Evolutionary conservation across 2,113 vertebrate species (phyloP), one percentile per base, ranked within the genome.

Genomic region (Chlorocebus sabaeus): DNA sequence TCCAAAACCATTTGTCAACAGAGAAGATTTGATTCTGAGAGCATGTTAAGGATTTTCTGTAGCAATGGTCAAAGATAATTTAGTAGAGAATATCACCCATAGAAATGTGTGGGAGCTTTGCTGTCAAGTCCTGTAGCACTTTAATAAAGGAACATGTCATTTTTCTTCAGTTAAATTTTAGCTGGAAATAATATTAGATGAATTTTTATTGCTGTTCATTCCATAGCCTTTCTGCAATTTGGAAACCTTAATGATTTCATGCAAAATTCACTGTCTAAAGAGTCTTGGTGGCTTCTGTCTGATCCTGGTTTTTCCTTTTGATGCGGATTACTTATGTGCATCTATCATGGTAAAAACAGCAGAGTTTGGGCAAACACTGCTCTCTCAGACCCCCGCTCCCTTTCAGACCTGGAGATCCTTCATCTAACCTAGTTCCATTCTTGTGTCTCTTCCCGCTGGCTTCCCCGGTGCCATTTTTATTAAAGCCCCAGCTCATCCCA

Each of bases 61-160:
- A 84, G 95, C 80, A 78, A 90, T 16, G 32, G 95, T 93, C 87
- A 67, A 68, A 57, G 85, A 90, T 73, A 30, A 85, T 67, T 95
- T 55, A 78, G 87, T 90, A 76, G 93, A 97, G 70, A 96, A 78
- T 67, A 91, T 59, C 64, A 75, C 72, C 91, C 96, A 12, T n/a
- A 95, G 95, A 97, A 89, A 89, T 87, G 80, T 90, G 95, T 96
- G 86, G 95, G 96, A 95, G 93, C 83, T 48, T 81, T 70, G 81
- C 96, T 92, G 96, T 87, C 92, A 95, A 90, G 96, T 83, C 95
- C 96, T 32, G 18, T 13, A 55, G 86, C 40, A 78, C 93, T 95
- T 96, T 96, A 91, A 97, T 96, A 97, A 98, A 97, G 84, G 93
- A 94, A 85, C 81, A 3, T 97, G 95, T 90, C 96, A 96, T 96